Evolutionary conservation across 2,797 vertebrate species (phyloP).

Genomic region (Ctenopoma multispine): DNA sequence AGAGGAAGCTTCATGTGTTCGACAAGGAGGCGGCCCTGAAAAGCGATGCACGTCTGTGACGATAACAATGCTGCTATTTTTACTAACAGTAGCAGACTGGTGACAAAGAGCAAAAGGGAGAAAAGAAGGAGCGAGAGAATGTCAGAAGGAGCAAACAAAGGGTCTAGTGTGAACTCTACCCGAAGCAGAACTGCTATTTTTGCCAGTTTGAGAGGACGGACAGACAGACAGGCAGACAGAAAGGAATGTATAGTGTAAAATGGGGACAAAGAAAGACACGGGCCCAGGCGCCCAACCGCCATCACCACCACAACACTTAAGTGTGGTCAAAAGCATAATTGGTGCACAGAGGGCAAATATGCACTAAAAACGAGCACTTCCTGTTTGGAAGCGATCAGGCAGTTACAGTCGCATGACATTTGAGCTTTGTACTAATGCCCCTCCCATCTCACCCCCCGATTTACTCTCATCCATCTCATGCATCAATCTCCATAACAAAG

Average conservation of each 20-base stretch:
- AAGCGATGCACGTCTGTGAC: conserved; percentile 62
- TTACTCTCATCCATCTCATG: conserved; percentile 62
- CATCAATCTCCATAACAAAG: conserved; percentile 78
- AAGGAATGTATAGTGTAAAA: conserved; percentile 30
- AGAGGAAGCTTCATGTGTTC: conserved; percentile 69
- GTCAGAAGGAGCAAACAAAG: conserved; percentile 72
- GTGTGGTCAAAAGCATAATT: conserved; percentile 47
- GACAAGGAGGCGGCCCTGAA: conserved; percentile 55
- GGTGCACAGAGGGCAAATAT: conserved; percentile 62
- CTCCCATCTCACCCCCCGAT: conserved; percentile 64
- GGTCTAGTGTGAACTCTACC: conserved; percentile 73
- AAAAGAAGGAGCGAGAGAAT: conserved; percentile 52
- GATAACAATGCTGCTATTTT: conserved; percentile 81
- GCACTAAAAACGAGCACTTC: conserved; percentile 71
- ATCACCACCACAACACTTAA: conserved; percentile 44
- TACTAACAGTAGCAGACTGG: conserved; percentile 74
- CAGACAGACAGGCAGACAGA: conserved; percentile 24
- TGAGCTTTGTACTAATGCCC: conserved; percentile 64
- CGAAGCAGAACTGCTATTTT: conserved; percentile 61
- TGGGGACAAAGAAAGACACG: conserved; percentile 41
- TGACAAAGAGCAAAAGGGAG: conserved; percentile 69
- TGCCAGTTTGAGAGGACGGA: conserved; percentile 52
- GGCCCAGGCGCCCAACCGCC: conserved; percentile 41
- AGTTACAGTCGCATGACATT: conserved; percentile 72
- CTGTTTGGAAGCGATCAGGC: conserved; percentile 65